These are phyloP conservation scores for Erannis defoliaria DNA, from an alignment of 2,888 invertebrate species.

Conservation along the genomic window DNA sequence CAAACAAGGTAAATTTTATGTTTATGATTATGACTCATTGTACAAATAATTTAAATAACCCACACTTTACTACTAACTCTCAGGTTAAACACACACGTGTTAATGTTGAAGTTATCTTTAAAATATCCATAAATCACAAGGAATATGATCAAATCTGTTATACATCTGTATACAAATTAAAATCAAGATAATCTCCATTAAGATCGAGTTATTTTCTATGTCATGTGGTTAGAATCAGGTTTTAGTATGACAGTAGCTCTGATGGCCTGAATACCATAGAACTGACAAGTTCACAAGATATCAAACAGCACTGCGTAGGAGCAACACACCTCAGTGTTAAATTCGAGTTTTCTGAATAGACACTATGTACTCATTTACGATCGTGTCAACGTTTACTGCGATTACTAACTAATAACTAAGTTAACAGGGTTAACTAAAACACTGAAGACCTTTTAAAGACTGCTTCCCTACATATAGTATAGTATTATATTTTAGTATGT, in stretches of 20 bases:
- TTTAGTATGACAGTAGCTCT: constrained; percentile 4
- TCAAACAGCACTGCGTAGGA: neutral
- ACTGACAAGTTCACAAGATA: constrained; percentile 26
- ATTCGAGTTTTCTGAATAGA: too few relatives aligned
- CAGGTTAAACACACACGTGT: constrained; percentile 14
- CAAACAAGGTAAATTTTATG: neutral
- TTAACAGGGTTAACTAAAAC: too few relatives aligned
- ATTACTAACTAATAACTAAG: too few relatives aligned
- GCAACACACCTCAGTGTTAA: too few relatives aligned
- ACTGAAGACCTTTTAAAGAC: too few relatives aligned
- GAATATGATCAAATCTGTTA: constrained; percentile 34
- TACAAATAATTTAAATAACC: constrained; percentile 10
- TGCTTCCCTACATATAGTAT: too few relatives aligned
- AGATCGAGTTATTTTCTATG: constrained; percentile 9
- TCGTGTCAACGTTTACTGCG: too few relatives aligned
- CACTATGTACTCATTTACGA: too few relatives aligned
- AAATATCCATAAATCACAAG: constrained; percentile 33
- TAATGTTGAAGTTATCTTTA: constrained; percentile 7
- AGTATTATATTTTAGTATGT: too few relatives aligned
- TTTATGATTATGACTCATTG: constrained; percentile 13
- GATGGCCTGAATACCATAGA: constrained; percentile 22
- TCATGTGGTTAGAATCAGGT: constrained; percentile 11
- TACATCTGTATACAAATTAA: constrained; percentile 33
- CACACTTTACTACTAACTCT: neutral
- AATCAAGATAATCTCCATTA: constrained; percentile 33